Percentiles rank a stretch among this genome's conserved stretches.
These are phyloP conservation scores for Steinernema carpocapsae DNA, from an alignment of 2,888 invertebrate species.

Conservation along the genomic window DNA sequence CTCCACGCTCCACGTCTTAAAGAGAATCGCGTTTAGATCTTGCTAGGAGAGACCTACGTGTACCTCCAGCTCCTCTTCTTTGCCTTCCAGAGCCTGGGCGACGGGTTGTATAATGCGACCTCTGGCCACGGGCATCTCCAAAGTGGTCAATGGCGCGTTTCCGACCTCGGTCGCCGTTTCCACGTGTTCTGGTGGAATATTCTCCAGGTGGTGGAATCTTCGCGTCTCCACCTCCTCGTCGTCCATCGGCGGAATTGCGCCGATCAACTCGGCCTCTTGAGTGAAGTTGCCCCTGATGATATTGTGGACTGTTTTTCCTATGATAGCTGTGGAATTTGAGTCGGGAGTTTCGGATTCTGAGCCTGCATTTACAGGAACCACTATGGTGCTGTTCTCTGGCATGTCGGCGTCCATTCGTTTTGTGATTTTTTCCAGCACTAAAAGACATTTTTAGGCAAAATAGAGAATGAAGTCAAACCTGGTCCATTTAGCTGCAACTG, in stretches of 20 bases:
- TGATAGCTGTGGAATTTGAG: background rate
- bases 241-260: background rate
- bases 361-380: background rate
- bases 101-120: background rate
- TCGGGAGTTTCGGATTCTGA: background rate
- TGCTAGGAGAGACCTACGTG: background rate
- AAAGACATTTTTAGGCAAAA: background rate
- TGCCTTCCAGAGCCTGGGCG: constrained; percentile 4
- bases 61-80: constrained; percentile 1
- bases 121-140: background rate
- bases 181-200: background rate
- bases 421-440: constrained; percentile 6
- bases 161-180: no score
- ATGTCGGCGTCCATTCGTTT: background rate
- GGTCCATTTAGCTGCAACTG: background rate
- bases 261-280: constrained; percentile 12
- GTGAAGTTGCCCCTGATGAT: constrained; percentile 16
- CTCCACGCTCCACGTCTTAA: constrained; percentile 3
- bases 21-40: background rate
- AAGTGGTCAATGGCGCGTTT: background rate
- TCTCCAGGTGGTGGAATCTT: background rate
- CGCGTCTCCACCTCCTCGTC: background rate
- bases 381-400: background rate
- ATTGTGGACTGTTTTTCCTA: constrained; percentile 14
- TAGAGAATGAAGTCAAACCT: background rate